phyloP scores from a whole-genome alignment of 2,113 vertebrate species.

The Proterorhinus semilunaris region DNA sequence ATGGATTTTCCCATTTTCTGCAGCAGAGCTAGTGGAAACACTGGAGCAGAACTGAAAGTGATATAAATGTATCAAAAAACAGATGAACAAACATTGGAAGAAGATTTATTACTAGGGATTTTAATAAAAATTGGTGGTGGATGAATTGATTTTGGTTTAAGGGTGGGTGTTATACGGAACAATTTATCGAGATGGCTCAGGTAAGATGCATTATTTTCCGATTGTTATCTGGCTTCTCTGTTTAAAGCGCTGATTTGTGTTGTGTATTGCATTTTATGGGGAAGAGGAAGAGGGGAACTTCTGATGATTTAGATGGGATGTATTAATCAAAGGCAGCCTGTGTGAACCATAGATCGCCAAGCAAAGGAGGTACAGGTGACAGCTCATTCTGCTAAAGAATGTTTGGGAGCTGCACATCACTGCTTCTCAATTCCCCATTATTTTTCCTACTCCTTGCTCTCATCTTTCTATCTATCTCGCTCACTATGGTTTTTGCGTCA shows the following conservation, averaged over 20 bases:
- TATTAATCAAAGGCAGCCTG: conserved; percentile 98
- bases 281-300: conserved; percentile 93
- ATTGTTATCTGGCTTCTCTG: conserved; percentile 96
- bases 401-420: conserved; percentile 95
- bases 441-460: conserved; percentile 43
- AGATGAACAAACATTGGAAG: conserved; percentile 99
- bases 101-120: conserved; percentile 96
- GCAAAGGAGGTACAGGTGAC: conserved; percentile 97
- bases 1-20: conserved; percentile 99
- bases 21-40: conserved; percentile 93
- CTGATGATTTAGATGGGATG: conserved; percentile 99
- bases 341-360: conserved; percentile 99
- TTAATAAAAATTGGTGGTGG: conserved; percentile 97
- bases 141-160: conserved; percentile 99
- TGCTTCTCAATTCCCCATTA: conserved; percentile 85
- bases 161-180: conserved; percentile 90
- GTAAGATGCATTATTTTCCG: conserved; percentile 99
- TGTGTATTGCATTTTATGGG: conserved; percentile 99
- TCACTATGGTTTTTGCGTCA: conserved; percentile 48
- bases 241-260: conserved; percentile 98
- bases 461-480: conserved; percentile 41
- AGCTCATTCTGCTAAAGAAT: conserved; percentile 98
- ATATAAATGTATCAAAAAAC: conserved; percentile 99
- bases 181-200: conserved; percentile 92
- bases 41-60: conserved; percentile 96